Evolutionary conservation across 2,888 invertebrate species (phyloP), one percentile per base, ranked within the genome.

Genomic region (Lithophane ornitopus): DNA sequence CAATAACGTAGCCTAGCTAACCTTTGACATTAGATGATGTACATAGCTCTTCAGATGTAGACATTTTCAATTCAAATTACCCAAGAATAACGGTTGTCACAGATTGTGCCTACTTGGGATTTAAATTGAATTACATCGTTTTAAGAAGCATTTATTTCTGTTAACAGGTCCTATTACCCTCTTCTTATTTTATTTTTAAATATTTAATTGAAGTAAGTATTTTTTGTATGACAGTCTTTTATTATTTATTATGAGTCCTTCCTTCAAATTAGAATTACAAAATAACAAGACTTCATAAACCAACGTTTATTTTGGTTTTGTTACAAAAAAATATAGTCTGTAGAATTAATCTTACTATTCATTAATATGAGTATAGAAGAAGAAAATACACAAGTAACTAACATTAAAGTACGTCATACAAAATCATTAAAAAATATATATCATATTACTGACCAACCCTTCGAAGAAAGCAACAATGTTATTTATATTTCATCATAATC

Each of bases 21-120:
- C 73, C 69, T 77, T 74, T 75, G 71, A 74, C 73, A 77, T 74
- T 49, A 75, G 22, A 28, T 22, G 49, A 19, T 81, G 54, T 72
- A 61, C 46, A 62, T 61, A 70, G 41, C 19, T 22, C 41, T 52
- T 39, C 14, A 61, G 44, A 70, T 52, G 19, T n/a, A 67, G 56
- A 66, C 52, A 65, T 79, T 54, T 74, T 68, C 67, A 76, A 80
- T 81, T 68, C 62, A 84, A 84, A 85, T 86, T 84, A 80, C 65
- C 65, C 58, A 71, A 44, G 67, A 72, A 70, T 81, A 81, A 83
- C 72, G 69, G 39, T 49, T 46, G 68, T 80, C 72, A 61, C 71
- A 74, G 74, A 76, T 76, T 66, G 73, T 72, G 59, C 66, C 46
- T 68, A 74, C 65, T 81, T 71, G 28, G 72, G 77, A 76, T 85